These are phyloP conservation scores for Agrotis clavis DNA, from an alignment of 2,888 invertebrate species.

Conservation along the genomic window DNA sequence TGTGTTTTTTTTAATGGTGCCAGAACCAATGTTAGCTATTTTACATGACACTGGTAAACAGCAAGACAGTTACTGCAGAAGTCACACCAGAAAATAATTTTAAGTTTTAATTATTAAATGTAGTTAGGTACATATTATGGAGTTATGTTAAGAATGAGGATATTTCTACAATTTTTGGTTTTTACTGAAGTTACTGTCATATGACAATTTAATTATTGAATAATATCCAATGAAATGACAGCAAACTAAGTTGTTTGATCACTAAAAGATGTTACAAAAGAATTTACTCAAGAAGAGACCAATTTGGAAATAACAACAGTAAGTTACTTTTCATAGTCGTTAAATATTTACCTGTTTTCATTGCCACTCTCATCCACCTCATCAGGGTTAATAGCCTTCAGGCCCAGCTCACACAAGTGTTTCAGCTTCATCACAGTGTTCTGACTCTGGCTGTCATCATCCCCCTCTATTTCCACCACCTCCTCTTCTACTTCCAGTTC, in stretches of 20 bases:
- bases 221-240: too few species aligned
- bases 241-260: too few species aligned
- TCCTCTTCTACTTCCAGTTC: conserved; percentile 62
- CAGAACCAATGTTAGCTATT: too few species aligned
- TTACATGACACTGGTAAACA: too few species aligned
- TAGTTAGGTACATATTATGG: not conserved
- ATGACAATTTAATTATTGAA: too few species aligned
- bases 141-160: not conserved
- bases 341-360: conserved; percentile 59
- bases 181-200: not conserved
- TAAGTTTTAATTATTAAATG: not conserved
- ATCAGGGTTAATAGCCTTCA: conserved; percentile 83
- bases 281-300: too few species aligned
- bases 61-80: too few species aligned
- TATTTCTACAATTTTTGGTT: not conserved
- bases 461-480: conserved; percentile 66
- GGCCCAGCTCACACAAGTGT: conserved; percentile 90
- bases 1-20: too few species aligned
- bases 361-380: conserved; percentile 75
- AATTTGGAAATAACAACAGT: too few species aligned
- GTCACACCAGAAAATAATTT: too few species aligned
- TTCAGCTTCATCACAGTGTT: conserved; percentile 90
- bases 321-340: too few species aligned
- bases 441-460: conserved; percentile 77
- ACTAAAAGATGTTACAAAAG: too few species aligned